Base-by-base conservation (phyloP, 1,140 invertebrate species). In the Rhizoglyphus robini region DNA sequence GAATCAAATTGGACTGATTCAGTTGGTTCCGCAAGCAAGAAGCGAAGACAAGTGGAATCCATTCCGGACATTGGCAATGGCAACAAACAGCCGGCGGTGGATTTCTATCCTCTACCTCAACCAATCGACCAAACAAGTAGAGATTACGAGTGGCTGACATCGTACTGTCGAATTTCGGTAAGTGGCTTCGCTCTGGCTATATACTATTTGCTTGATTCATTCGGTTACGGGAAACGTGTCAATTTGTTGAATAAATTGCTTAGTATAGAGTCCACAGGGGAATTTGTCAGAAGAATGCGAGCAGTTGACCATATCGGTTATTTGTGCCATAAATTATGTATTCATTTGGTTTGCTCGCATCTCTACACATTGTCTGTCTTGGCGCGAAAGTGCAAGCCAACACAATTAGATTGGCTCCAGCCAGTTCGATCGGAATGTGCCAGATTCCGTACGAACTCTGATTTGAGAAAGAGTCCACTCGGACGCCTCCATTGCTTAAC, bases 111-210 rank as follows among this genome's bases (percentile, higher is more conserved):
- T 3, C 27, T n/a, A 60, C 58, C 58, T 23, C 29, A 34, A 46
- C 58, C 58, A 60, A 32, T 29, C 15, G 58, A 46, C n/a, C 30
- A 60, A 48, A 63, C 15, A 32, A 63, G n/a, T 4, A n/a, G 20
- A 54, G 29, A 38, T 27, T 31, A n/a, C 29, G n/a, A 25, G 23
- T 65, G 48, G 63, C 31, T 65, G 20, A 38, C 63, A 65, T 51
- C 48, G 23, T 34, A 32, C 29, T 57, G 15, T 25, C 63, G 48
- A 23, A 29, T 51, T 27, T 27, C 58, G 58, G 58, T 60, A 60
- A 60, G 29, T 60, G 31, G 25, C 2, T 29, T n/a, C n/a, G n/a
- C n/a, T n/a, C n/a, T n/a, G n/a, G n/a, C n/a, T n/a, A n/a, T n/a
- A n/a, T n/a, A n/a, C n/a, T n/a, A n/a, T n/a, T n/a, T n/a, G n/a